Evolutionary conservation across 2,888 invertebrate genomes (phyloP).

Genomic region (Cheilosia pagana): DNA sequence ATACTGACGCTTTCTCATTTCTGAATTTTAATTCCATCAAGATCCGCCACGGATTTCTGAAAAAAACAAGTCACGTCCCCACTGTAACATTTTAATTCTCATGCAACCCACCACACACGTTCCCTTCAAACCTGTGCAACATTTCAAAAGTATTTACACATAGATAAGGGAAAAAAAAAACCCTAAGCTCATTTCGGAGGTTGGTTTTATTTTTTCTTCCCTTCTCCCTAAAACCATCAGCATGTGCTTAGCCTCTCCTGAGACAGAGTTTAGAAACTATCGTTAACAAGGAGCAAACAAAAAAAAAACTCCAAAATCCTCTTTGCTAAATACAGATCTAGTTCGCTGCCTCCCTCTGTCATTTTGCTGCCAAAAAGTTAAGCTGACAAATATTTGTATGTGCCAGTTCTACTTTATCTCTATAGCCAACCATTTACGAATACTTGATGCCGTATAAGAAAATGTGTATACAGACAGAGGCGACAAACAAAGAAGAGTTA

Average conservation of each 20-base stretch:
- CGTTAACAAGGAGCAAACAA: too few relatives aligned
- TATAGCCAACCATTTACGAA: too few relatives aligned
- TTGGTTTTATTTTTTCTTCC: not conserved
- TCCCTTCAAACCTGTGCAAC: not conserved
- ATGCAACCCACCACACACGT: not conserved
- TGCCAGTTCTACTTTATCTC: constrained; percentile 53
- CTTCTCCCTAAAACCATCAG: constrained; percentile 2
- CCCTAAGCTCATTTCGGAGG: constrained; percentile 19
- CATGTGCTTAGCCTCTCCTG: not conserved
- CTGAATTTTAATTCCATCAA: constrained; percentile 10
- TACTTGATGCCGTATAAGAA: not conserved
- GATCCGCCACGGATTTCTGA: not conserved
- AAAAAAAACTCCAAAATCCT: constrained; percentile 16
- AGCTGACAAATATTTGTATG: constrained; percentile 69
- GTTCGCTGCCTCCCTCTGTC: not conserved
- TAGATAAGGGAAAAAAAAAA: not conserved
- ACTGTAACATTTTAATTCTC: constrained; percentile 25
- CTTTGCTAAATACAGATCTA: constrained; percentile 39
- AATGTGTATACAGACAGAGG: constrained; percentile 19
- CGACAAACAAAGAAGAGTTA: not conserved
- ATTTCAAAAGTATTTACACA: constrained; percentile 17
- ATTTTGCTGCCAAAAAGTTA: constrained; percentile 37
- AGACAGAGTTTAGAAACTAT: constrained; percentile 14
- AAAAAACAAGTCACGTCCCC: constrained; percentile 9
- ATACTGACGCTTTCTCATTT: not conserved